Evolutionary conservation across 1,140 invertebrate genomes (phyloP).

Genomic region (Oryctes rhinoceros): DNA sequence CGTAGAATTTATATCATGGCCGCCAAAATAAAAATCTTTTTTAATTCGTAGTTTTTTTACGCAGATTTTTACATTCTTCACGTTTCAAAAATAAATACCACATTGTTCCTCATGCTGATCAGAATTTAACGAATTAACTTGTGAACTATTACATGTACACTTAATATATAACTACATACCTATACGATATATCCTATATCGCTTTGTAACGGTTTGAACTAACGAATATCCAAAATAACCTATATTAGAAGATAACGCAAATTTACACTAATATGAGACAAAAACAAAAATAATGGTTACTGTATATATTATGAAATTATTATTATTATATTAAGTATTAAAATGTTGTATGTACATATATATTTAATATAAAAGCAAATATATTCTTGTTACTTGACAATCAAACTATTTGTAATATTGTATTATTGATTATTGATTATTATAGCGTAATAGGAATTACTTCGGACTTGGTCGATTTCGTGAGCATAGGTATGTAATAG

Average conservation of each 20-base stretch:
- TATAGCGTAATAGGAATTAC: background rate
- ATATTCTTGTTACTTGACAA: conserved; percentile 15
- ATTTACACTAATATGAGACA: background rate
- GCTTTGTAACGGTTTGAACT: background rate
- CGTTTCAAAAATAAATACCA: background rate
- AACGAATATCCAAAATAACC: conserved; percentile 2
- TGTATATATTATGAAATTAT: background rate
- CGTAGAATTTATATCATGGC: too few relatives aligned
- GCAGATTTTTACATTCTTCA: too few relatives aligned
- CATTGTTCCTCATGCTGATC: background rate
- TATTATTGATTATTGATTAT: conserved; percentile 2
- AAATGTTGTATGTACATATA: background rate
- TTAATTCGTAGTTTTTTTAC: too few relatives aligned
- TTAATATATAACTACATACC: background rate
- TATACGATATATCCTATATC: background rate
- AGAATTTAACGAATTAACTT: background rate
- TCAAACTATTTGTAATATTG: background rate
- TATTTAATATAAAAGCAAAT: background rate
- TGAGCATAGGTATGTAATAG: background rate
- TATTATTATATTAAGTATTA: too few relatives aligned
- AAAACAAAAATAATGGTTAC: background rate
- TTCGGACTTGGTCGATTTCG: background rate
- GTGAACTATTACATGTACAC: background rate
- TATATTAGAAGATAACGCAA: background rate
- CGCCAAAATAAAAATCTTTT: too few relatives aligned